These are phyloP conservation scores for Ictalurus punctatus DNA, from an alignment of 2,113 vertebrate genomes.

Conservation along the genomic window DNA sequence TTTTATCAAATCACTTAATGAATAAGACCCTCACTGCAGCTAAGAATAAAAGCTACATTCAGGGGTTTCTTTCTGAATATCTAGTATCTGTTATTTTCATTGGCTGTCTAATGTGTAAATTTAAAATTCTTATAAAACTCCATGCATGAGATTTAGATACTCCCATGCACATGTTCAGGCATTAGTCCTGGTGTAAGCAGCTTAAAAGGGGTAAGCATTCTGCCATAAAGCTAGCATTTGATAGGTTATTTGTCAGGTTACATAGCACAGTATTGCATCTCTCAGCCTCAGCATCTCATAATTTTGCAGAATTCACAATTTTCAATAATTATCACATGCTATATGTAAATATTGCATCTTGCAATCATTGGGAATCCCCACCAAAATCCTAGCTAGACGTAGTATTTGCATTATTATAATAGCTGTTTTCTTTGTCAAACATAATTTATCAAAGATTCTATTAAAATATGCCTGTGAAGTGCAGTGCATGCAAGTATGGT, in stretches of 20 bases:
- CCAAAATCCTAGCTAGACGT: background rate
- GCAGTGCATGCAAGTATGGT: background rate
- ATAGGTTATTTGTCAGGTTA: background rate
- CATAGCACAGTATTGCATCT: background rate
- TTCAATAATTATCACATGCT: background rate
- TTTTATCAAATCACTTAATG: background rate
- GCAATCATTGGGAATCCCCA: background rate
- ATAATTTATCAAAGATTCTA: background rate
- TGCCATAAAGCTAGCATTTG: background rate
- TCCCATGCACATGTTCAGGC: background rate
- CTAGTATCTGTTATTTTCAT: background rate
- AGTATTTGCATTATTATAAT: background rate
- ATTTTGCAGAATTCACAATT: background rate
- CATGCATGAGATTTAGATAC: background rate
- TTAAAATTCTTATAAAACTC: background rate
- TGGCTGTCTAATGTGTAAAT: background rate
- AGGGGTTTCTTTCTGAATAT: background rate
- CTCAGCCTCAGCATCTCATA: background rate
- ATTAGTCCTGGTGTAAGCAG: background rate
- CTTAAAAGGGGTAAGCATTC: constrained; percentile 1
- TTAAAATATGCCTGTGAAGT: background rate
- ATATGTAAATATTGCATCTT: background rate
- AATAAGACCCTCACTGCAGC: background rate
- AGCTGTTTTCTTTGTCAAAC: background rate
- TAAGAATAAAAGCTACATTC: background rate